phyloP scores from a whole-genome alignment of 2,113 vertebrate genomes.

The Meriones unguiculatus region DNA sequence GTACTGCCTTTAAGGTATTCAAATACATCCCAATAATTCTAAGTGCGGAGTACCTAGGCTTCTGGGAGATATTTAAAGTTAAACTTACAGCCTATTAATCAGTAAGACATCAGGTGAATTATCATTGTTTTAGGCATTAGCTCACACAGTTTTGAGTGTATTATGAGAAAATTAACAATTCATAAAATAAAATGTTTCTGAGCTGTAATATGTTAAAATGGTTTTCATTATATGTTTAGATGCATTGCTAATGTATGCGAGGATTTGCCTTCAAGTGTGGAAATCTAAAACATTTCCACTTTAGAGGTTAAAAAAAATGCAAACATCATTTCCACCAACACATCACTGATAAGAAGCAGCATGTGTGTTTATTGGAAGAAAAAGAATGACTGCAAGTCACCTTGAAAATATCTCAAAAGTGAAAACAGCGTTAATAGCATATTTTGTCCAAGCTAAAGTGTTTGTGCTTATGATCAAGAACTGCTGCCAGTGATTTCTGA shows the following conservation, averaged over 20 bases:
- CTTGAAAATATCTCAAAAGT: slow-evolving; percentile 61
- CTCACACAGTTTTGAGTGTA: neutral
- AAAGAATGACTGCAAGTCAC: slow-evolving; percentile 31
- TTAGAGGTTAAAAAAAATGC: neutral
- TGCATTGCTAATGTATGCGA: neutral
- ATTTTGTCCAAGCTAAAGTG: slow-evolving; percentile 55
- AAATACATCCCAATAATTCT: neutral
- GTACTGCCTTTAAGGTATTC: neutral
- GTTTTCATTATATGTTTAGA: neutral
- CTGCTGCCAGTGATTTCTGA: slow-evolving; percentile 27
- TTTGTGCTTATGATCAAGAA: slow-evolving; percentile 11
- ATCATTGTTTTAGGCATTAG: neutral
- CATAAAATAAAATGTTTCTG: neutral
- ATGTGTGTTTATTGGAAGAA: neutral
- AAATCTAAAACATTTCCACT: neutral
- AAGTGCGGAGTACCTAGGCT: neutral
- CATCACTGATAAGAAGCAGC: neutral
- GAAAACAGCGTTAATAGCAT: slow-evolving; percentile 3
- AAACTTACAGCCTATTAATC: neutral
- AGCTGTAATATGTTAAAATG: neutral
- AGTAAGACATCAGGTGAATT: neutral
- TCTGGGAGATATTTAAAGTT: neutral
- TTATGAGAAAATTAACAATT: slow-evolving; percentile 11
- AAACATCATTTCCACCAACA: neutral
- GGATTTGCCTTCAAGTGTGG: neutral